Percentiles rank a stretch among this genome's conserved stretches.
Evolutionary conservation across 2,888 invertebrate genomes (phyloP).

Genomic region (Ochropleura plecta): DNA sequence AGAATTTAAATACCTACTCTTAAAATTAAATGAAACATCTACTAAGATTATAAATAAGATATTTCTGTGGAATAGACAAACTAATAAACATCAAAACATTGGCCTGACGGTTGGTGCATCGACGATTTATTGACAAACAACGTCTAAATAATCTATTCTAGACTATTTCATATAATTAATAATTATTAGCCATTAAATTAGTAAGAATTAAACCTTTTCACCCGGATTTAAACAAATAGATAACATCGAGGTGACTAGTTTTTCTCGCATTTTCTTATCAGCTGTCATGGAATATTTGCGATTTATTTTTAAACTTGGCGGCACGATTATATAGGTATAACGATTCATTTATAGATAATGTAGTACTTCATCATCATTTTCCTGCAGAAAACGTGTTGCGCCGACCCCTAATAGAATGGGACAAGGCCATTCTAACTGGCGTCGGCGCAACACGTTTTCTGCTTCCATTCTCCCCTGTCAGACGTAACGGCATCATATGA

Average conservation of each 20-base stretch:
- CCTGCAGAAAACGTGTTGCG: too few relatives aligned
- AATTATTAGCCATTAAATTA: conserved; percentile 32
- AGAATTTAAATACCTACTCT: too few relatives aligned
- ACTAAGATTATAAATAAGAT: too few relatives aligned
- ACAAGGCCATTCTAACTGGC: too few relatives aligned
- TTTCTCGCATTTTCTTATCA: conserved; percentile 49
- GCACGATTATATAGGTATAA: conserved; percentile 25
- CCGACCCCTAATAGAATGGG: too few relatives aligned
- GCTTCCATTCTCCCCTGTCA: too few relatives aligned
- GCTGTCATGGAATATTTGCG: conserved; percentile 47
- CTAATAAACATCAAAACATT: not conserved
- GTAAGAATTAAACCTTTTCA: conserved; percentile 41
- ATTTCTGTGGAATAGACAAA: not conserved
- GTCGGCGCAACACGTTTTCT: too few relatives aligned
- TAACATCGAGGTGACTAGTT: conserved; percentile 37
- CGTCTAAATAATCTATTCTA: not conserved
- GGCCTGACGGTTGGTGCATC: not conserved
- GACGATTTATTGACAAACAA: conserved; percentile 6
- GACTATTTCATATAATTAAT: conserved; percentile 3
- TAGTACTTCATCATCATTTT: not conserved
- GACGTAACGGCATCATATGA: too few relatives aligned
- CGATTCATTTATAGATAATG: conserved; percentile 2
- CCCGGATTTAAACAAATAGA: conserved; percentile 49
- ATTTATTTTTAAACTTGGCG: conserved; percentile 37
- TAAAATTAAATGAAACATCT: too few relatives aligned